phyloP scores from a whole-genome alignment of 2,888 invertebrate species.

The Lapara coniferarum region DNA sequence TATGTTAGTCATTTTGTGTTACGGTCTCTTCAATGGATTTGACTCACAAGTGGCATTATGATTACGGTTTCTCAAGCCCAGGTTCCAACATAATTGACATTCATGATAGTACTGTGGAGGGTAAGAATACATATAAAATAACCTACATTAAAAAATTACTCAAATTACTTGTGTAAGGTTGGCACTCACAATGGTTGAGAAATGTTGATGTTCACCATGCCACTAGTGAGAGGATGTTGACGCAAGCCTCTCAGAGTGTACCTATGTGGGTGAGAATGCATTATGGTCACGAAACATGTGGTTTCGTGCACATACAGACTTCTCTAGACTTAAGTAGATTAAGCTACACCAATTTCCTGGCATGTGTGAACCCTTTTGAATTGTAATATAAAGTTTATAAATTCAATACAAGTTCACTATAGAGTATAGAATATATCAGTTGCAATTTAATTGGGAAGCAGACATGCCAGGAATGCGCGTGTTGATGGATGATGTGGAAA shows the following conservation, averaged over 20 bases:
- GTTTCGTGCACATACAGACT: constrained; percentile 70
- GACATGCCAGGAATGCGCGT: constrained; percentile 68
- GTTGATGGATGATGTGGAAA: constrained; percentile 60
- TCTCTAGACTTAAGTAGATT: constrained; percentile 77
- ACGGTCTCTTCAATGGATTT: constrained; percentile 51
- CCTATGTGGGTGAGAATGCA: constrained; percentile 66
- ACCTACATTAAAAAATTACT: too few relatives aligned
- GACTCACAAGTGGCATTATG: constrained; percentile 51
- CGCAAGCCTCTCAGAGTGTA: constrained; percentile 65
- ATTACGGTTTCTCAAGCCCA: too few relatives aligned
- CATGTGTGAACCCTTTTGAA: constrained; percentile 62
- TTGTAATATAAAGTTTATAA: constrained; percentile 55
- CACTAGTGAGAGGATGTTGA: constrained; percentile 42
- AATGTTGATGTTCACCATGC: too few relatives aligned
- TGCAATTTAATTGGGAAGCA: constrained; percentile 66
- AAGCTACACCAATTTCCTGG: constrained; percentile 66
- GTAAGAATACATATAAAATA: too few relatives aligned
- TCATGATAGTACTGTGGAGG: too few relatives aligned
- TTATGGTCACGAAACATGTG: constrained; percentile 62
- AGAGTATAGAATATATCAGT: constrained; percentile 38
- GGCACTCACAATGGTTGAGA: too few relatives aligned
- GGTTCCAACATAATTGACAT: too few relatives aligned
- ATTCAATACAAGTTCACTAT: neutral
- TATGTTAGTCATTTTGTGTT: constrained; percentile 1
- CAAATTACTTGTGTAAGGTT: too few relatives aligned